Conservation (phyloP, 2,113 vertebrate genomes). For the Takifugu flavidus region DNA sequence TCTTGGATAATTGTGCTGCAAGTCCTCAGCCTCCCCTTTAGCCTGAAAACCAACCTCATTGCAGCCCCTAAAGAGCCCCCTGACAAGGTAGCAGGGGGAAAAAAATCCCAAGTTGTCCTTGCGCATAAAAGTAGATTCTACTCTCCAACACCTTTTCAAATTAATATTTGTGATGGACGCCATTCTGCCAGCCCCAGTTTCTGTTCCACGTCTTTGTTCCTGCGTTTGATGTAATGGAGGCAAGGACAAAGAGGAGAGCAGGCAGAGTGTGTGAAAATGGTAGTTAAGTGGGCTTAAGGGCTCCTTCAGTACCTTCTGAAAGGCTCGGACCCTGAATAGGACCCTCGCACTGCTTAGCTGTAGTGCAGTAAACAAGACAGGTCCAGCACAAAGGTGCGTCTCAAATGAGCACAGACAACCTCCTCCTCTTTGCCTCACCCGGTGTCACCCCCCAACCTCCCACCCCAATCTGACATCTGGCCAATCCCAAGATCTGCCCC, state of each 20-base stretch:
- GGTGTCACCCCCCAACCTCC: constrained; percentile 74
- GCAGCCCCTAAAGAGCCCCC: constrained; percentile 93
- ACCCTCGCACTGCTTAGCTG: constrained; percentile 93
- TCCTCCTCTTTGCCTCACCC: constrained; percentile 74
- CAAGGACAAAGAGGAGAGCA: constrained; percentile 99
- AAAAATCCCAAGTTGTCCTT: constrained; percentile 99
- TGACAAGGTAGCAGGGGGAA: constrained; percentile 47
- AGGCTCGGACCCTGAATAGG: constrained; percentile 81
- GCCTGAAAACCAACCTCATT: constrained; percentile 99
- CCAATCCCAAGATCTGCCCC: constrained; percentile 87
- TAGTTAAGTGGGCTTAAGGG: constrained; percentile 99
- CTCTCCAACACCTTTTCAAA: constrained; percentile 99
- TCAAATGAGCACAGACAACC: constrained; percentile 99
- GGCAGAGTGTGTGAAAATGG: constrained; percentile 99
- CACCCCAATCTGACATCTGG: constrained; percentile 86
- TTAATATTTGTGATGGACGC: constrained; percentile 99
- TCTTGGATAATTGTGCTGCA: constrained; percentile 99
- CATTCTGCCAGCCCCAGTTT: constrained; percentile 98
- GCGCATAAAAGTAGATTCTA: constrained; percentile 99
- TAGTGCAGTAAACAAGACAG: constrained; percentile 99
- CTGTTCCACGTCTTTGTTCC: constrained; percentile 99
- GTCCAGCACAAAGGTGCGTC: constrained; percentile 99
- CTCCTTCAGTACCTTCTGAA: constrained; percentile 99
- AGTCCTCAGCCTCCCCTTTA: constrained; percentile 96
- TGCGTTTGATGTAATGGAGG: constrained; percentile 99